Base-by-base conservation (phyloP, 2,113 vertebrate species). In the Nibea coibor region DNA sequence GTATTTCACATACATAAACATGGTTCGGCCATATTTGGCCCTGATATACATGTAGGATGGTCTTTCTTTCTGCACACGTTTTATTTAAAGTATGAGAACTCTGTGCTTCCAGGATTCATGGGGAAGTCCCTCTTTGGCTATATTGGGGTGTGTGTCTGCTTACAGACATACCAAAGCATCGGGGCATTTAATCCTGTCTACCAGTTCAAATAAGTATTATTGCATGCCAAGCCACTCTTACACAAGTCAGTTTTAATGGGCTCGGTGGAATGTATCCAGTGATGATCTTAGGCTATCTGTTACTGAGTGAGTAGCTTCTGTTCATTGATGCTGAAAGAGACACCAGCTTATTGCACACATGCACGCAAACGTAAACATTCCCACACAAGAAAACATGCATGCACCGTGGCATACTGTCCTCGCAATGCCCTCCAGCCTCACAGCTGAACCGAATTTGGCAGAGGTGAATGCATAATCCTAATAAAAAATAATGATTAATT, bases 101-200 rank as follows among this genome's bases (percentile, higher is more conserved):
- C 75, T 75, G 50, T 35, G 51, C 62, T 64, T 81, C 66, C 82
- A 87, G 81, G 83, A 82, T 79, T 74, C 82, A 73, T 45, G 83
- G 87, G 90, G 89, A 89, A 91, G 81, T 88, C 85, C 88, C 88
- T 82, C n/a, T 67, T 64, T 72, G 70, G 73, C 69, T 82, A 75
- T 84, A 80, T 71, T 51, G 61, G 78, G 80, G 78, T 76, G 54
- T 87, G 72, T 75, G 75, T 74, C 24, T 86, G 76, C 58, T 83
- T 54, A 64, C 83, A 91, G 85, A 89, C 86, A 88, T 90, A 85
- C 84, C 82, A 85, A 81, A 78, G 87, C 88, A 85, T 65, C 24
- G 28, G 78, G 77, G 83, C 87, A 85, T 86, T 90, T 83, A 89
- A 91, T 87, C 80, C 81, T 15, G 72, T 87, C 76, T 78, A 67